Percentiles rank a stretch among this genome's conserved stretches.
These are phyloP conservation scores for Drosophila incognita DNA, from an alignment of 2,888 invertebrate species.

Conservation along the genomic window DNA sequence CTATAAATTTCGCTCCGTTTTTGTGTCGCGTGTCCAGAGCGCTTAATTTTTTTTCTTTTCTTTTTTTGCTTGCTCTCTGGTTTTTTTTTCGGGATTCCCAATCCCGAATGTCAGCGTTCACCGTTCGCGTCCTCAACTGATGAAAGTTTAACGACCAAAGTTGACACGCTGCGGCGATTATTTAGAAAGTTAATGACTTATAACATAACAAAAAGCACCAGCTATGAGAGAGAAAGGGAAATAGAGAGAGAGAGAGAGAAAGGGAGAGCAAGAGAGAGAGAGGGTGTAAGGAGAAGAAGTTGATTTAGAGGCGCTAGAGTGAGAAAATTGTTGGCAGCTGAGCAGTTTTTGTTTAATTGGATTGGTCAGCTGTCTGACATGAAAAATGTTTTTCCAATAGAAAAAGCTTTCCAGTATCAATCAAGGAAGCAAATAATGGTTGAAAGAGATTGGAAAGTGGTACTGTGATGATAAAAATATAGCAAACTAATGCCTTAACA, in stretches of 20 bases:
- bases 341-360: conserved; percentile 63
- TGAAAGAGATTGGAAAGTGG: background rate
- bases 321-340: conserved; percentile 51
- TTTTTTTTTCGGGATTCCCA: conserved; percentile 43
- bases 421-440: conserved; percentile 23
- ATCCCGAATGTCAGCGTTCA: conserved; percentile 41
- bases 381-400: conserved; percentile 65
- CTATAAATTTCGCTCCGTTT: conserved; percentile 74
- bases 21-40: conserved; percentile 60
- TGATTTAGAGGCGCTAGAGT: conserved; percentile 45
- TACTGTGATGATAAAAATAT: background rate
- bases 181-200: conserved; percentile 82
- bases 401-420: conserved; percentile 48
- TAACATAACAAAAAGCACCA: conserved; percentile 66
- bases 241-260: conserved; percentile 7
- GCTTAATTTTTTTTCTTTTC: conserved; percentile 56
- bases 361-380: conserved; percentile 62
- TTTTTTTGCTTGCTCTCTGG: conserved; percentile 11
- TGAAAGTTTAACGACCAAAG: conserved; percentile 81
- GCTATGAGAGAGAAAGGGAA: conserved; percentile 24
- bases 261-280: conserved; percentile 4
- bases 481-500: background rate
- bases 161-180: conserved; percentile 81
- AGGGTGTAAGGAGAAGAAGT: conserved; percentile 21
- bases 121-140: conserved; percentile 62